phyloP scores from a whole-genome alignment of 2,113 vertebrate species.

The Toxotes jaculatrix region DNA sequence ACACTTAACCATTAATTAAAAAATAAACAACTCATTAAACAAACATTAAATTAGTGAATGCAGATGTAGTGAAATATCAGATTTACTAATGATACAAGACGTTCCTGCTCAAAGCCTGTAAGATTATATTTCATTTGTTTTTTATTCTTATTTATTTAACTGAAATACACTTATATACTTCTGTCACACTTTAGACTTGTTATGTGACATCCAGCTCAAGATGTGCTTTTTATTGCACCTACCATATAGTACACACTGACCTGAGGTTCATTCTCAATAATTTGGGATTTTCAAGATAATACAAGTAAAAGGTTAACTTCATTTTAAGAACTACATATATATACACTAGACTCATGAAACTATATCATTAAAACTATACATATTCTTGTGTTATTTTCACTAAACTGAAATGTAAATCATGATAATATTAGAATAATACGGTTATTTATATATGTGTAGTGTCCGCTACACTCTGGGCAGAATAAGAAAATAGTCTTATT shows the following conservation, averaged over 20 bases:
- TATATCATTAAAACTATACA: slow-evolving; percentile 43
- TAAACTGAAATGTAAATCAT: slow-evolving; percentile 53
- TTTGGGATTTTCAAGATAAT: slow-evolving; percentile 51
- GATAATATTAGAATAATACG: slow-evolving; percentile 53
- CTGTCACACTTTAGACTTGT: slow-evolving; percentile 4
- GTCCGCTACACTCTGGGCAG: slow-evolving; percentile 37
- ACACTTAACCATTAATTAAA: background rate
- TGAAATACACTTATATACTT: slow-evolving; percentile 26
- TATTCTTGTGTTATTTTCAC: slow-evolving; percentile 33
- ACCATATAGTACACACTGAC: slow-evolving; percentile 55
- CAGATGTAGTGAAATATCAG: background rate
- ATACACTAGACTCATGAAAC: slow-evolving; percentile 52
- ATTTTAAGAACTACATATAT: slow-evolving; percentile 58
- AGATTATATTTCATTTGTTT: background rate
- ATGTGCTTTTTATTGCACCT: slow-evolving; percentile 62
- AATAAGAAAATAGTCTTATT: slow-evolving; percentile 70
- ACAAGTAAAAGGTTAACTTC: slow-evolving; percentile 50
- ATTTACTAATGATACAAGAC: background rate
- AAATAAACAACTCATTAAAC: background rate
- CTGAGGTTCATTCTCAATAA: slow-evolving; percentile 65
- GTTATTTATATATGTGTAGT: slow-evolving; percentile 40
- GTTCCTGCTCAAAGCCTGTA: slow-evolving; percentile 6
- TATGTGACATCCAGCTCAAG: slow-evolving; percentile 35
- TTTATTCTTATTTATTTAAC: slow-evolving; percentile 20
- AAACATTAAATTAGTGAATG: background rate